Percentiles rank a stretch among this genome's conserved stretches.
phyloP scores from a whole-genome alignment of 2,797 vertebrate genomes.

The Merluccius polli region DNA sequence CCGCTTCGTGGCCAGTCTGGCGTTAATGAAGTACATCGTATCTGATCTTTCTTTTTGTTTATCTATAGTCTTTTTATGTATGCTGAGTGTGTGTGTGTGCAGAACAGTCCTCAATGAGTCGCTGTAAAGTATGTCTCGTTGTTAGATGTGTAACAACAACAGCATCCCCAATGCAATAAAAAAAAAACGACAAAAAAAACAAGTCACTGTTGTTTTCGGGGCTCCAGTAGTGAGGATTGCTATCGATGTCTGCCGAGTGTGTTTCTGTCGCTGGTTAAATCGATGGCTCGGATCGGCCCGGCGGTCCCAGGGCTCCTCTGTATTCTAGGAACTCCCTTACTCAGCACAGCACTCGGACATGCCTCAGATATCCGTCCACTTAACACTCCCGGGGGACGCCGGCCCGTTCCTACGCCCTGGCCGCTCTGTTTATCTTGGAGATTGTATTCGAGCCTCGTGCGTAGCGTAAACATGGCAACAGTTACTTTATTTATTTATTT shows the following conservation, averaged over 20 bases:
- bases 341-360: constrained; percentile 18
- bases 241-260: background rate
- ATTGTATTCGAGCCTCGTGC: constrained; percentile 12
- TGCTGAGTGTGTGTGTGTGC: background rate
- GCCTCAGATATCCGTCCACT: constrained; percentile 32
- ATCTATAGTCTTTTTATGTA: no score
- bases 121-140: background rate
- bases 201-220: background rate
- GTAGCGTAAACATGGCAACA: background rate
- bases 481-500: no score
- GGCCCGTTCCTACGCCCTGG: background rate
- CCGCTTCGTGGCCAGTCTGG: no score
- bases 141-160: background rate
- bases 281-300: constrained; percentile 22
- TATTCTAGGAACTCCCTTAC: constrained; percentile 43
- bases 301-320: constrained; percentile 24
- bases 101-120: background rate
- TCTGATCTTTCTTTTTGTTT: no score
- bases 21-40: background rate
- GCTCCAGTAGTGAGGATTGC: background rate
- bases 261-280: constrained; percentile 25
- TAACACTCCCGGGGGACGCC: background rate
- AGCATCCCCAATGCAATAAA: background rate
- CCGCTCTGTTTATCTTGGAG: background rate
- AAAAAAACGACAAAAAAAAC: no score